A percentile compares a stretch with the other conserved stretches of the same genome.
Conservation (phyloP, 1,140 invertebrate species). For the Ridgeia piscesae region DNA sequence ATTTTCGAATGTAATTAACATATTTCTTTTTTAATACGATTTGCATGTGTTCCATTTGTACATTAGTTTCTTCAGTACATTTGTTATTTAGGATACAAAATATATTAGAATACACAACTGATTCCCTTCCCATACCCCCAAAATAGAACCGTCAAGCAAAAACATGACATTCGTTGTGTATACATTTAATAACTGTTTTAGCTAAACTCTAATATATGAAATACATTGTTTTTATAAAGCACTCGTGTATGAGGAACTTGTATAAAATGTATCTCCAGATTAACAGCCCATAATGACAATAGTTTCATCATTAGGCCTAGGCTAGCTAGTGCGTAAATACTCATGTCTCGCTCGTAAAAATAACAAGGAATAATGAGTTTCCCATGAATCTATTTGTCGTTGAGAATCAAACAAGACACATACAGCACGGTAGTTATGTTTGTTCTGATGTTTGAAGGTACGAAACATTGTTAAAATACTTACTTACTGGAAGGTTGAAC, state of each 20-base stretch:
- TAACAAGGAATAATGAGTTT: neutral
- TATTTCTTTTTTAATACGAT: neutral
- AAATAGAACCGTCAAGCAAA: neutral
- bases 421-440: neutral
- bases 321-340: neutral
- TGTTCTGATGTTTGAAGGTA: neutral
- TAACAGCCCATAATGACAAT: neutral
- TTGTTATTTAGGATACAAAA: neutral
- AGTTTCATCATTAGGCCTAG: neutral
- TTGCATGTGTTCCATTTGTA: neutral
- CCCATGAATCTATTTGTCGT: neutral
- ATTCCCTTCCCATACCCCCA: neutral
- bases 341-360: neutral
- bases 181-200: neutral
- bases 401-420: neutral
- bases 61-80: neutral
- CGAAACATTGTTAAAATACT: neutral
- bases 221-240: neutral
- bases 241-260: neutral
- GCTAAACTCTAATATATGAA: neutral
- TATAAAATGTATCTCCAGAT: neutral
- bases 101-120: neutral
- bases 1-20: neutral
- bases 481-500: neutral
- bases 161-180: neutral